Percentiles rank a stretch among this genome's conserved stretches.
Evolutionary conservation across 2,888 invertebrate genomes (phyloP).

Genomic region (Catotricha subobsoleta): DNA sequence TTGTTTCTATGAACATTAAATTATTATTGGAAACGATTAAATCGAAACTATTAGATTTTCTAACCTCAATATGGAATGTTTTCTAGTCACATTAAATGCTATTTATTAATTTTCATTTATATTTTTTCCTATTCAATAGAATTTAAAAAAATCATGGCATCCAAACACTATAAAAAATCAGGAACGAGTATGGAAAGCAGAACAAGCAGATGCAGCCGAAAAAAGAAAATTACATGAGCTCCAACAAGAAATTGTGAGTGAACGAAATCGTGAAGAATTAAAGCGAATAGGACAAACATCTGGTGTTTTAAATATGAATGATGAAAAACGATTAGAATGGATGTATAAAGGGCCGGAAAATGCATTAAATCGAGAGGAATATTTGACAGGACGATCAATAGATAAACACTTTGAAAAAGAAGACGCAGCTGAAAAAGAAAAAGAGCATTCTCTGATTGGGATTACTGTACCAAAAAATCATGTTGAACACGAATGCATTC

Average conservation of each 20-base stretch:
- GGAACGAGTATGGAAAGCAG: slow-evolving; percentile 61
- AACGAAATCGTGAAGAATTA: slow-evolving; percentile 46
- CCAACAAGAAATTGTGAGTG: slow-evolving; percentile 46
- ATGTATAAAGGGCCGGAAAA: slow-evolving; percentile 54
- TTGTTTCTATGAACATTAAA: not conserved
- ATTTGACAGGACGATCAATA: slow-evolving; percentile 63
- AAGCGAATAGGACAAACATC: slow-evolving; percentile 38
- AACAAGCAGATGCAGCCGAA: slow-evolving; percentile 52
- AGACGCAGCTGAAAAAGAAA: slow-evolving; percentile 36
- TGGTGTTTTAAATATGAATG: slow-evolving; percentile 29
- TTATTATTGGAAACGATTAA: not conserved
- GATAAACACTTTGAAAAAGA: slow-evolving; percentile 61
- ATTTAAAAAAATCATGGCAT: slow-evolving; percentile 65
- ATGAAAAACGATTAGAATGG: slow-evolving; percentile 56
- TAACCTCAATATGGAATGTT: slow-evolving; percentile 2
- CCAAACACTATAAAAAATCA: slow-evolving; percentile 60
- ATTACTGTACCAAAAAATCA: slow-evolving; percentile 39
- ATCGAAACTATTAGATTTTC: too few species aligned
- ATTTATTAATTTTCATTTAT: slow-evolving; percentile 1
- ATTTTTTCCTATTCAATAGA: slow-evolving; percentile 29
- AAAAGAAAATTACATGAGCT: slow-evolving; percentile 47
- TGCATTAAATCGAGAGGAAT: slow-evolving; percentile 59
- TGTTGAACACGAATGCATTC: slow-evolving; percentile 56
- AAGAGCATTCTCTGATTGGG: slow-evolving; percentile 18
- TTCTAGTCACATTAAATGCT: not conserved